These are phyloP conservation scores for Drosophila algonquin DNA, from an alignment of 2,888 invertebrate species.

Conservation along the genomic window DNA sequence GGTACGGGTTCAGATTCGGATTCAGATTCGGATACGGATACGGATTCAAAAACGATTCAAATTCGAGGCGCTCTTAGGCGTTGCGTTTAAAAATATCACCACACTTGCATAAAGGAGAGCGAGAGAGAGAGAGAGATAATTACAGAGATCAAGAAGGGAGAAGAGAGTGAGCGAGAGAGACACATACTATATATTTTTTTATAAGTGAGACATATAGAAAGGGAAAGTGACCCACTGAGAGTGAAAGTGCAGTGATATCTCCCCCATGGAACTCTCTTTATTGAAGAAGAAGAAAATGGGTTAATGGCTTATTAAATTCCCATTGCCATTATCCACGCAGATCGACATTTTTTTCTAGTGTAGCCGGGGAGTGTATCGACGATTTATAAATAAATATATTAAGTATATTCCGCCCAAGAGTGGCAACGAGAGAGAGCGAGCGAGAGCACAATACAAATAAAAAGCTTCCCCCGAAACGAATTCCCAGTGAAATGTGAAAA, in stretches of 20 bases:
- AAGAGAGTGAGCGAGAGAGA: slow-evolving; percentile 8
- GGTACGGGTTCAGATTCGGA: background rate
- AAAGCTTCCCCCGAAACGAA: slow-evolving; percentile 31
- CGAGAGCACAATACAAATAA: slow-evolving; percentile 28
- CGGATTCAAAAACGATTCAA: slow-evolving; percentile 1
- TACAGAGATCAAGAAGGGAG: slow-evolving; percentile 4
- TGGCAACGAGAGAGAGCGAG: slow-evolving; percentile 18
- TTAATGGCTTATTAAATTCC: background rate
- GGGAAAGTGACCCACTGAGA: background rate
- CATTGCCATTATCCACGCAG: background rate
- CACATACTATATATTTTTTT: background rate
- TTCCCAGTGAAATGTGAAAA: slow-evolving; percentile 53
- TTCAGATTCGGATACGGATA: background rate
- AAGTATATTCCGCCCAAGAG: slow-evolving; percentile 52
- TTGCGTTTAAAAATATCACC: slow-evolving; percentile 33
- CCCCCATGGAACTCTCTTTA: background rate
- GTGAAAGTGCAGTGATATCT: slow-evolving; percentile 31
- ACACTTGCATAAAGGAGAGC: slow-evolving; percentile 22
- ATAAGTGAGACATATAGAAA: background rate
- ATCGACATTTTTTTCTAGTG: slow-evolving; percentile 38
- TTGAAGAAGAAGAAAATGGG: background rate
- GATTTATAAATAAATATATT: slow-evolving; percentile 73
- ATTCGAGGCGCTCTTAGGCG: background rate
- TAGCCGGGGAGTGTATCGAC: slow-evolving; percentile 39
- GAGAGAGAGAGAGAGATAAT: too few relatives aligned